A percentile compares a stretch with the other conserved stretches of the same genome.
Evolutionary conservation across 1,140 invertebrate species (phyloP).

Genomic region (Plectrocnemia conspersa): DNA sequence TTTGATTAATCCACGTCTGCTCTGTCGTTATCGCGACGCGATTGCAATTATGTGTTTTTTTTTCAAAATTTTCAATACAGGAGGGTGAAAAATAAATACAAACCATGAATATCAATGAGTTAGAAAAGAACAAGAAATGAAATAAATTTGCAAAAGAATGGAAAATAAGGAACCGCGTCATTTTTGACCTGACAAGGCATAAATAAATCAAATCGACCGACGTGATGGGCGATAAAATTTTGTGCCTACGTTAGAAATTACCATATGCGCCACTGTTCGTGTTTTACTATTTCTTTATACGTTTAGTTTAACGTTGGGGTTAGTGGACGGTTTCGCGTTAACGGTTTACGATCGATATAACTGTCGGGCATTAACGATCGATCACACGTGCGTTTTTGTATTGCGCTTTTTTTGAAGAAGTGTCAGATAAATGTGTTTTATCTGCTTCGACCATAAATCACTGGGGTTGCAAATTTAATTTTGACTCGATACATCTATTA

Average conservation of each 20-base stretch:
- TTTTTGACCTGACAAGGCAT: slow-evolving; percentile 31
- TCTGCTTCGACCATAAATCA: background rate
- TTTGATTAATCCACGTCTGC: too few species aligned
- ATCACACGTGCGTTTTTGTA: background rate
- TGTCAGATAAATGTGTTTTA: background rate
- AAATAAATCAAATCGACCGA: slow-evolving; percentile 32
- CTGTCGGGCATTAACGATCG: background rate
- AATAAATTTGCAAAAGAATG: slow-evolving; percentile 11
- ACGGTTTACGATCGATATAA: background rate
- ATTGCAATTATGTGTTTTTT: too few species aligned
- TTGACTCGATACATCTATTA: too few species aligned
- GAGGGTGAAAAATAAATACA: too few species aligned
- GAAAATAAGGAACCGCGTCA: slow-evolving; percentile 26
- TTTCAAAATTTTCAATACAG: too few species aligned
- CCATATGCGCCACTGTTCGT: slow-evolving; percentile 2
- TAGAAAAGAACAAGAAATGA: slow-evolving; percentile 1
- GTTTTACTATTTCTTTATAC: too few species aligned
- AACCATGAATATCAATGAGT: slow-evolving; percentile 31
- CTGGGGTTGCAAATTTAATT: too few species aligned
- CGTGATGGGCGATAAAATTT: slow-evolving; percentile 27
- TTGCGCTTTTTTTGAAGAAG: background rate
- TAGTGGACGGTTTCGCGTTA: background rate
- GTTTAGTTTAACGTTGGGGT: too few species aligned
- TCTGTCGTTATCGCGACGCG: too few species aligned
- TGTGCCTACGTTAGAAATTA: slow-evolving; percentile 20